Evolutionary conservation across 37 sponge, comb jelly and placozoan genomes (phyloP), one percentile per base, ranked within the genome.

Genomic region (Beroe ovata): DNA sequence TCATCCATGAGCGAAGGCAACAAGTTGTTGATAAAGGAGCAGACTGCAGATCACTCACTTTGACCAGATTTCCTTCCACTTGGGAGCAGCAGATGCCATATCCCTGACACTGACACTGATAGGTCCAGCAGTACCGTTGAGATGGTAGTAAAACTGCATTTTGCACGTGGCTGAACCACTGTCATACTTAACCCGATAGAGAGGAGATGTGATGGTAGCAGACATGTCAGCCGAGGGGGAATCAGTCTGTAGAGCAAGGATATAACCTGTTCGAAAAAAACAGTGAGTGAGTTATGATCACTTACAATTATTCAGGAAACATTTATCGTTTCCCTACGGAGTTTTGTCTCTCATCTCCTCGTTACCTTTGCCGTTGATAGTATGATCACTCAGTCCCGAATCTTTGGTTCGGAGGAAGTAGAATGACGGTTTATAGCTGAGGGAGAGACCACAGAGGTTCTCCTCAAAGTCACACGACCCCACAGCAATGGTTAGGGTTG

Each of bases 391-490:
- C 1, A 77, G 54, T 8, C 84, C 84, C 4, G 38, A 36, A 29
- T 77, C 84, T 54, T 77, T 77, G 41, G 84, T 77, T 14, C 84
- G 21, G 19, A 19, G 16, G 26, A 39, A 77, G 84, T 77, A 77
- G 47, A 77, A 77, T 1, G 54, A 39, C 18, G 84, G 84, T 1
- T 77, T 42, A 36, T 77, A 77, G 22, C 54, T 39, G 23, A 77
- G 42, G 8, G 35, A 8, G 3, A 42, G 28, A 0, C 54, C 84
- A 40, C 84, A 77, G 54, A 77, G 84, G 38, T 77, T 77, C 26
- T 30, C 33, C 84, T 77, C 84, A 41, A 77, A 77, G 84, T 77
- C 84, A 77, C 84, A 77, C 11, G 84, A 77, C 47, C 84, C 84
- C 26, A 77, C 84, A 25, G 54, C 23, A 23, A 77, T 42, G 21